Evolutionary conservation across 2,888 invertebrate genomes (phyloP), one percentile per base, ranked within the genome.

Genomic region (Aphelenchoides bicaudatus): DNA sequence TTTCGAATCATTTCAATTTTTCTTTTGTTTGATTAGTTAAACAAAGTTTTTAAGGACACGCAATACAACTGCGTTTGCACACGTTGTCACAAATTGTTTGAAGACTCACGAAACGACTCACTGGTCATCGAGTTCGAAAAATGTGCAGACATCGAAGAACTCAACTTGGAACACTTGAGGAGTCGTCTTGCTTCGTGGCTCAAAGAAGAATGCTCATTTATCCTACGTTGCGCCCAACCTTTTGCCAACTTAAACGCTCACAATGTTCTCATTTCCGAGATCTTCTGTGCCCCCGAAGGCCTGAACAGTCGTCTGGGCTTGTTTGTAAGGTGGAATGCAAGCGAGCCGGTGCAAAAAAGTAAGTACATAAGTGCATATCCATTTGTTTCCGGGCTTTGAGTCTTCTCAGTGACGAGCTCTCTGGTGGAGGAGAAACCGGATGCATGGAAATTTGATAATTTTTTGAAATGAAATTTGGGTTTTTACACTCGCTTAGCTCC

Each of bases 121-220:
- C 23, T 38, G 2, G 23, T 43, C 10, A n/a, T 43, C 8, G 52
- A 51, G 21, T 51, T 51, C 38, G 52, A 51, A 38, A 37, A 51
- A 28, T 51, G 52, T 34, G 37, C 13, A 37, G 39, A 51, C 52
- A 25, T 21, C 34, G 13, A 16, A 25, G 52, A 1, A 8, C 13
- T 51, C 21, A 23, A 51, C 25, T 16, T 51, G 30, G 13, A 16
- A 8, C 31, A 28, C 2, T 3, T 51, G 21, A 21, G 52, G 8
- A 13, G n/a, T 19, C 31, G 37, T 16, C 3, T 51, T 16, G 52
- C 34, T n/a, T 19, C 19, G n/a, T 51, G 52, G 52, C 21, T 51
- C 16, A 34, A 37, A 23, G 52, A 51, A 23, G 52, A 51, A 13
- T 51, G 52, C 25, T 37, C 30, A 2, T 51, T 51, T 23, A 51